Evolutionary conservation across 2,113 vertebrate species (phyloP), one percentile per base, ranked within the genome.

Genomic region (Lophochroa leadbeateri): DNA sequence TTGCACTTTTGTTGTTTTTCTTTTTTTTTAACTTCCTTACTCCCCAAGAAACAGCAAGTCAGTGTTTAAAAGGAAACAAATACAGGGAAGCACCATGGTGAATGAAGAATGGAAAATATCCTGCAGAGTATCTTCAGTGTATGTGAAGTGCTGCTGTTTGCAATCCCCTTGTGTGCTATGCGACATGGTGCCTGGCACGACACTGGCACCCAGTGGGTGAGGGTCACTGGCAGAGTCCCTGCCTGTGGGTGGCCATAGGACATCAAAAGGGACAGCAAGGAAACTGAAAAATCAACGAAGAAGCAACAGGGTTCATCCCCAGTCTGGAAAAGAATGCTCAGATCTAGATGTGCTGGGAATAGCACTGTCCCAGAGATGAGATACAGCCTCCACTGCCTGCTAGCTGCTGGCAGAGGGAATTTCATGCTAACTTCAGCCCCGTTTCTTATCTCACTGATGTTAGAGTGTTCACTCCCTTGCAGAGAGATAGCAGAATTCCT

Each of bases 371-470:
- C 58, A 7, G 63, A 19, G 24, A 17, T 2, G 46, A 41, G 41
- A 33, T 49, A 27, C 23, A 17, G 7, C 29, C 25, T 37, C 24
- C 9, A 17, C 67, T 55, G 39, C 28, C 27, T 15, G 58, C 52
- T 39, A 21, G 47, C 61, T 82, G 76, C 47, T 90, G 83, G 31
- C 17, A 90, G 13, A 63, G 21, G 27, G 47, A 77, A 35, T 39
- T 37, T 18, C 12, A 18, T 9, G 53, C 29, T 29, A 20, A 39
- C 35, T 68, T 72, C 92, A 74, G 52, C 39, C 57, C 29, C 7
- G 2, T 6, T 74, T 44, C 72, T 78, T 87, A 53, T 23, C 80
- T 57, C 1, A 0, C 33, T 57, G 80, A 65, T 0, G 0, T n/a
- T 23, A 33, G 53, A 31, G 35, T 0, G 0, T 28, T 64, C 43